Evolutionary conservation across 2,888 invertebrate species (phyloP), one percentile per base, ranked within the genome.

Genomic region (Abrostola tripartita): DNA sequence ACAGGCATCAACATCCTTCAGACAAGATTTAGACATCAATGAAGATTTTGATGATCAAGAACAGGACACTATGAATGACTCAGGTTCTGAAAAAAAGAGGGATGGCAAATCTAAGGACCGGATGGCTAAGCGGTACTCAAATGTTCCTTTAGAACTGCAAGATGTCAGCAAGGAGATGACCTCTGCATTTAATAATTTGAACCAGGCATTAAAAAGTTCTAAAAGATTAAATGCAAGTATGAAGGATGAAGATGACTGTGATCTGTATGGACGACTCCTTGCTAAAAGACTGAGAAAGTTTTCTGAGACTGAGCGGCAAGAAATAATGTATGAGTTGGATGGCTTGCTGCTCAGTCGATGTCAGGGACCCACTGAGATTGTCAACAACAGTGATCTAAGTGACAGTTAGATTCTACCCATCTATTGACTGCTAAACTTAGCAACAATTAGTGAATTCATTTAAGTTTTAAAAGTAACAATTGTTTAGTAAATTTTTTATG

Each of bases 241-340:
- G 0, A 60, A 54, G 40, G 66, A 61, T 10, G 74, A 74, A 4
- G 74, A 74, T 49, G 74, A 74, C 14, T 73, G 73, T 53, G 76
- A 77, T 35, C 51, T 78, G 36, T 78, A 80, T 61, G 78, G 73
- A 10, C 76, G 70, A 55, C 52, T 78, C 37, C 37, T 80, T 56
- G 80, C 80, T 54, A 78, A 73, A 42, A 74, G 76, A 57, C 52
- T 80, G n/a, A 70, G 76, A 57, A 67, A 74, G 68, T 79, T 71
- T 60, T 72, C 80, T 38, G 78, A 74, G 14, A 65, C 60, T 49
- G 76, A 78, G 56, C 63, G 78, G 14, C 76, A 73, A 68, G 76
- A 78, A 62, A 76, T 80, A 12, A 79, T 80, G 80, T 78, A 78
- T 58, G 76, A 80, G 51, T 52, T 78, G 9, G 79, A 79, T 37